These are phyloP conservation scores for Diglossa cyanea DNA, from an alignment of 2,797 vertebrate genomes.

Conservation along the genomic window DNA sequence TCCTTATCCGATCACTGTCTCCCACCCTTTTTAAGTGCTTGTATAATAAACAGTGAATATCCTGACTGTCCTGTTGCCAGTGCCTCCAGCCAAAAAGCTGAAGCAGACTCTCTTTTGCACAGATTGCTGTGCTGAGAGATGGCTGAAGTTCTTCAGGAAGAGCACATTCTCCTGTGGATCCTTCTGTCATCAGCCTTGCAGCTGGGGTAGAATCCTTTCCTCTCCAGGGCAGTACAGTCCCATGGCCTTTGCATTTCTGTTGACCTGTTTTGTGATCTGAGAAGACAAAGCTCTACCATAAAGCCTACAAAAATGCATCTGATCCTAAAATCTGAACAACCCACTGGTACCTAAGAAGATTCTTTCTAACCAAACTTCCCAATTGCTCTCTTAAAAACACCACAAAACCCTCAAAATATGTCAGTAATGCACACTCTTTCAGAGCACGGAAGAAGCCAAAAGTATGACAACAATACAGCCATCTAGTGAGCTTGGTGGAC, in stretches of 20 bases:
- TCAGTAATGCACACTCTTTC: not conserved
- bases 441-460: not conserved
- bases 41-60: not conserved
- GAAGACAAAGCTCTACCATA: not conserved
- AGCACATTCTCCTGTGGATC: not conserved
- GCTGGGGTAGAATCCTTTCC: rapidly evolving
- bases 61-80: not conserved
- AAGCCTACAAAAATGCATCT: not conserved
- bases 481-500: not conserved
- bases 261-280: not conserved
- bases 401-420: not conserved
- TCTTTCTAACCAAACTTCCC: not conserved
- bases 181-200: not conserved
- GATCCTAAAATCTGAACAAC: not conserved
- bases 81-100: not conserved
- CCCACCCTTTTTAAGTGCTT: not conserved
- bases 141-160: not conserved
- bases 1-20: not conserved
- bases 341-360: not conserved
- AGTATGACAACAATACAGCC: not conserved
- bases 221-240: not conserved
- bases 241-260: not conserved
- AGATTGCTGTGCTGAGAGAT: not conserved
- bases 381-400: not conserved
- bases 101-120: not conserved